Evolutionary conservation across 2,797 vertebrate species (phyloP).

Genomic region (Hippopotamyrus pictus): DNA sequence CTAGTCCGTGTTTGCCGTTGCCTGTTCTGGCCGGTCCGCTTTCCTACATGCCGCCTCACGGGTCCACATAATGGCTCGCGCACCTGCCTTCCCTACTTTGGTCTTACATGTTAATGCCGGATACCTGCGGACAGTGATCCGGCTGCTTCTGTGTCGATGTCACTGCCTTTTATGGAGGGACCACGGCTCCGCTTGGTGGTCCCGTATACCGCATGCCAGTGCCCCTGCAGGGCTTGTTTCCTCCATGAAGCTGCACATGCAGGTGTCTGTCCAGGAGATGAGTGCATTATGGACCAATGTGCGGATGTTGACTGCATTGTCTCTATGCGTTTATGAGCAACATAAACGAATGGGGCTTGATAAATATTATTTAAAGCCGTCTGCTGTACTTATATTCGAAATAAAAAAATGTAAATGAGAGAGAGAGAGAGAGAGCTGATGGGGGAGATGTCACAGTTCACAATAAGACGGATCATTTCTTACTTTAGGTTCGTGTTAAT

Average conservation of each 20-base stretch:
- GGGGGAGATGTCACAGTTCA: not conserved
- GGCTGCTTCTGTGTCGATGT: not conserved
- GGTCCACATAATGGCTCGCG: not conserved
- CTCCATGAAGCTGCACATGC: not conserved
- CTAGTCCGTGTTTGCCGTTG: not conserved
- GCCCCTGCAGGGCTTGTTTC: not conserved
- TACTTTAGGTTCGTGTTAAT: not conserved
- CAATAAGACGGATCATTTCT: not conserved
- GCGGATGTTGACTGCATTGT: not conserved
- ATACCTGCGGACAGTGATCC: not conserved
- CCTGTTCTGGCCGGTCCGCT: not conserved
- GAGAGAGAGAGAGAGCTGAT: not conserved
- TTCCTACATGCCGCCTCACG: not conserved
- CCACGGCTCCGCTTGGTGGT: not conserved
- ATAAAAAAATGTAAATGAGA: not conserved
- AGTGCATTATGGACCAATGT: not conserved
- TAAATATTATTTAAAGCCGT: not conserved
- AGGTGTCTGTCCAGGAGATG: not conserved
- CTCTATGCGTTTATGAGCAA: not conserved
- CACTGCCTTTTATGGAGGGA: not conserved
- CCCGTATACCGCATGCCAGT: not conserved
- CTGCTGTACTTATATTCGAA: not conserved
- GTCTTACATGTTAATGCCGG: not conserved
- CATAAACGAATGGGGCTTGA: not conserved
- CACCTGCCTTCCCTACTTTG: not conserved